Evolutionary conservation across 2,113 vertebrate genomes (phyloP), one percentile per base, ranked within the genome.

Genomic region (Megaceryle maxima): DNA sequence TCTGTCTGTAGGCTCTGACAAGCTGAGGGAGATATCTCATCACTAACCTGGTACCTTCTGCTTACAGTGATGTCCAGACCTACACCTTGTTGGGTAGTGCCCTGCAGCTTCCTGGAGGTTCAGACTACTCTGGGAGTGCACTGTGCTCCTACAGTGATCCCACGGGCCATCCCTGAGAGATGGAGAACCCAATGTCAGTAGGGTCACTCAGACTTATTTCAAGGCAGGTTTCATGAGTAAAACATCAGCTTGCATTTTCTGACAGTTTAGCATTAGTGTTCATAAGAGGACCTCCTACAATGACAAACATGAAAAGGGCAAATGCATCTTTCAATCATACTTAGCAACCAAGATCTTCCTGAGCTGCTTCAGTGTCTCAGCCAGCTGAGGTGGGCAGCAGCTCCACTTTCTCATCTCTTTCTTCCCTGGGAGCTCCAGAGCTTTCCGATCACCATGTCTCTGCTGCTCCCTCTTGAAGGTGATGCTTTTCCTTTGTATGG

Each of bases 161-260:
- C 19, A 1, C 4, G 16, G 64, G 6, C 13, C 11, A 7, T 35
- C 8, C 4, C 20, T 0, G 0, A 25, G 73, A 43, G 10, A 4
- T 13, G n/a, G 50, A 69, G 46, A 20, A 31, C 26, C 31, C 43
- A n/a, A 3, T 69, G 31, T 13, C 68, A 18, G 0, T 4, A 48
- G 43, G 16, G 31, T 82, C 44, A 10, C 39, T 21, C 25, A 24
- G 46, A 43, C n/a, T 77, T 41, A 2, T 15, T 77, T 59, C 60
- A 51, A 37, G 50, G 29, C 12, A 20, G 31, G 28, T 55, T 43
- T 55, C 37, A 44, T 16, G 25, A 55, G 17, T n/a, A 22, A 43
- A 74, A 39, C 82, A 55, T 5, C 39, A 41, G 13, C 33, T 77
- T 70, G 56, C 51, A 50, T 43, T 29, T 12, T 31, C 33, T 53